These are phyloP conservation scores for Nysson spinosus DNA, from an alignment of 2,888 invertebrate genomes.

Conservation along the genomic window DNA sequence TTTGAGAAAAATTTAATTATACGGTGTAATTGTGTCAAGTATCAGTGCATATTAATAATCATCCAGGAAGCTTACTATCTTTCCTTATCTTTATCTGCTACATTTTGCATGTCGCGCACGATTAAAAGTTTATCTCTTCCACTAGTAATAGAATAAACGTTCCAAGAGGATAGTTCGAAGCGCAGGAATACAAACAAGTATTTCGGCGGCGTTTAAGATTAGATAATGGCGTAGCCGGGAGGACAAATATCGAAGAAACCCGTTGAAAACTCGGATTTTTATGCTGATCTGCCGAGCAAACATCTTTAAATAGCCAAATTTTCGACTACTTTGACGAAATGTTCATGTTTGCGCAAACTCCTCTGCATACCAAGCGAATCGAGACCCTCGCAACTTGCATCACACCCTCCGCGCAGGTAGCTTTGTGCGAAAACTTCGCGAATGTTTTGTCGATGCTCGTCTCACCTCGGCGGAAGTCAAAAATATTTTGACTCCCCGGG, in stretches of 20 bases:
- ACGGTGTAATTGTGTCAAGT: too few relatives aligned
- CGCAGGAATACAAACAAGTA: too few relatives aligned
- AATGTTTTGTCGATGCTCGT: neutral
- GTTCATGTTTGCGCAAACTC: slow-evolving; percentile 60
- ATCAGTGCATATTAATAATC: too few relatives aligned
- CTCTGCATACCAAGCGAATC: slow-evolving; percentile 62
- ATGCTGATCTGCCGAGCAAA: slow-evolving; percentile 53
- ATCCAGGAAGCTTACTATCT: too few relatives aligned
- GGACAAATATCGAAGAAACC: slow-evolving; percentile 3
- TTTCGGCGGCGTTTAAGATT: slow-evolving; percentile 6
- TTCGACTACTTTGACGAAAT: slow-evolving; percentile 50
- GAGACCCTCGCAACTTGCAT: slow-evolving; percentile 30
- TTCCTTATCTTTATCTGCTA: neutral
- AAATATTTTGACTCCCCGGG: too few relatives aligned
- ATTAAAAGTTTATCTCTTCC: too few relatives aligned
- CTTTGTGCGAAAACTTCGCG: neutral
- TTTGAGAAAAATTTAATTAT: too few relatives aligned
- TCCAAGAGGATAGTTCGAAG: too few relatives aligned
- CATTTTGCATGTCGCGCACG: neutral
- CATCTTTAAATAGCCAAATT: slow-evolving; percentile 55
- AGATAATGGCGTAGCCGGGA: neutral
- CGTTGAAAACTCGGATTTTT: slow-evolving; percentile 41
- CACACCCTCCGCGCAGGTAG: too few relatives aligned
- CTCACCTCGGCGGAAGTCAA: too few relatives aligned
- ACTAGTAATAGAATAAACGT: too few relatives aligned